Evolutionary conservation across 2,113 vertebrate genomes (phyloP), one percentile per base, ranked within the genome.

Genomic region (Peromyscus leucopus): DNA sequence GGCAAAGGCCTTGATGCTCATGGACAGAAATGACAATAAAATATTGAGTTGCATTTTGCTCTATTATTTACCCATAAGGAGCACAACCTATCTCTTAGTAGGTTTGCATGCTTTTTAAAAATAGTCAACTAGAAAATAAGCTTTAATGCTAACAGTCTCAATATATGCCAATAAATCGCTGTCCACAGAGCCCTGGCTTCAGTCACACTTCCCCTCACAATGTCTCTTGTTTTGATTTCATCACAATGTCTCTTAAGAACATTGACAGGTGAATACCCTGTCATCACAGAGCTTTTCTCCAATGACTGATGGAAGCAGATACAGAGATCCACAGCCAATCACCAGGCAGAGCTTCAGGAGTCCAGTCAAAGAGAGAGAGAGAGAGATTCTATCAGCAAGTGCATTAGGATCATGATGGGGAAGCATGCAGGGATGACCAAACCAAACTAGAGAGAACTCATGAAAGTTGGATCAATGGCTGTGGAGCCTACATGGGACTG

Each of bases 11-110:
- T 93, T 78, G 9, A 90, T 89, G 88, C 6, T 36, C 84, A 85
- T 75, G 63, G 59, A 90, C 28, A 85, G 82, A 96, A 96, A 93
- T 92, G n/a, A 95, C 93, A 96, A 97, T 39, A 67, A 76, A 90
- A 85, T 84, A 89, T 2, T 86, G 51, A 57, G 69, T n/a, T 89
- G 42, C 28, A 57, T 74, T 83, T 96, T 95, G 33, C n/a, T 93
- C 65, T 72, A 42, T 2, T 63, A 76, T 71, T 90, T 57, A 90
- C 57, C 57, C 2, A 42, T 71, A 94, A 75, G 63, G 6, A 93
- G 95, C 89, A 69, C 5, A 63, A 5, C 8, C 67, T 82, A 67
- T 46, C 89, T 19, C 4, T 89, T 42, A 57, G 11, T 88, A 79
- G 6, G 7, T 90, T 89, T 67, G 74, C 51, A 39, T 57, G 12